Evolutionary conservation across 2,797 vertebrate genomes (phyloP).

Genomic region (Tarsius wallacei): DNA sequence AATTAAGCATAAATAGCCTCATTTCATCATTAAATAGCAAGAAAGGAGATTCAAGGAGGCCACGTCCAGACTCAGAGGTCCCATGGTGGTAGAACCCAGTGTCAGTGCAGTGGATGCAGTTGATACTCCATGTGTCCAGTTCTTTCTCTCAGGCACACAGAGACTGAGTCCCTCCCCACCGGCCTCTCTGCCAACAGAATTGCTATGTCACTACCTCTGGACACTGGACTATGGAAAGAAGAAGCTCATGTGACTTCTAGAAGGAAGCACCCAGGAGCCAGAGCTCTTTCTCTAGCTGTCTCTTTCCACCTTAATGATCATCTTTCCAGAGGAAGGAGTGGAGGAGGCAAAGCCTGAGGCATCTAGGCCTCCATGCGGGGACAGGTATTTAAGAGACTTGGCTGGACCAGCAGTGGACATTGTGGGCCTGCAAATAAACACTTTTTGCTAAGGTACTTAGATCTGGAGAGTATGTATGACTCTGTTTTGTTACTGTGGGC

Average conservation of each 20-base stretch:
- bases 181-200: neutral
- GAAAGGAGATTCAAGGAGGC: neutral
- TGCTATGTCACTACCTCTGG: accelerated
- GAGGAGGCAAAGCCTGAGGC: neutral
- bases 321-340: neutral
- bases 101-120: no score
- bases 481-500: neutral
- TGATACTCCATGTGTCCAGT: accelerated
- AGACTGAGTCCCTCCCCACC: accelerated
- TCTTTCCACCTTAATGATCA: no score
- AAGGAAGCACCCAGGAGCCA: neutral
- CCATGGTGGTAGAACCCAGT: neutral
- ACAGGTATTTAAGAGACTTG: neutral
- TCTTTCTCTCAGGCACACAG: neutral
- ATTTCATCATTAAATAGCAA: neutral
- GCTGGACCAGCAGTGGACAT: neutral
- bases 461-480: neutral
- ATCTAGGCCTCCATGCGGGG: neutral
- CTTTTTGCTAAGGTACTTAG: neutral
- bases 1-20: neutral
- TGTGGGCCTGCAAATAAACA: neutral
- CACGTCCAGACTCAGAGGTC: neutral
- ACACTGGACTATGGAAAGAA: neutral
- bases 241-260: neutral
- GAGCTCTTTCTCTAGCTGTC: neutral